phyloP scores from a whole-genome alignment of 1,140 invertebrate genomes.

The Ephestia elutella region DNA sequence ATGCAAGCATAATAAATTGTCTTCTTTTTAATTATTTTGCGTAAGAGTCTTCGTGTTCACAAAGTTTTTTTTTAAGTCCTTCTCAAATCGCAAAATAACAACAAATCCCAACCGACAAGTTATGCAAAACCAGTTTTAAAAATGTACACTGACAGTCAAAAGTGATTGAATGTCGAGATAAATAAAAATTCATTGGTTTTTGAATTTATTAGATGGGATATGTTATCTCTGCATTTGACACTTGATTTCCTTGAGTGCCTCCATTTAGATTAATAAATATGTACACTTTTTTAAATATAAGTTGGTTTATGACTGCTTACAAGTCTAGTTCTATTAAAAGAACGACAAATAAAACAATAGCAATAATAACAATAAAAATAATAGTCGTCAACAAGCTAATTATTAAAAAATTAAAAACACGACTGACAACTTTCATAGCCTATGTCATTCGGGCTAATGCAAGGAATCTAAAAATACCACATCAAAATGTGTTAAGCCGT shows the following conservation, averaged over 20 bases:
- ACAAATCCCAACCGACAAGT: not conserved
- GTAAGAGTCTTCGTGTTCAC: not conserved
- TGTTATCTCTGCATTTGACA: not conserved
- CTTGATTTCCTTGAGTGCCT: not conserved
- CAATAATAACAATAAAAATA: no score
- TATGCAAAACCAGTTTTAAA: not conserved
- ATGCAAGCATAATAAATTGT: not conserved
- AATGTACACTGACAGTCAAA: not conserved
- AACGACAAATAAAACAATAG: no score
- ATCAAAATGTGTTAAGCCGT: no score
- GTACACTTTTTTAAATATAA: not conserved
- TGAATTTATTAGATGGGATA: not conserved
- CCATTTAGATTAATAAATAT: not conserved
- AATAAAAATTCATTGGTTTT: slow-evolving; percentile 3
- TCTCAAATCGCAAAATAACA: not conserved
- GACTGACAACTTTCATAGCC: no score
- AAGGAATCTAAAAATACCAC: no score
- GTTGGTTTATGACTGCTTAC: no score
- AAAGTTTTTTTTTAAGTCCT: not conserved
- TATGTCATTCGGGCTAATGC: no score
- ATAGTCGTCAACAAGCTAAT: no score
- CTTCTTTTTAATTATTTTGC: no score
- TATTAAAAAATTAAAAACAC: no score
- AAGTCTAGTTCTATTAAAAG: no score
- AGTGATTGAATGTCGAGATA: not conserved